phyloP scores from a whole-genome alignment of 2,888 invertebrate genomes.

The Mellilla xanthometata region DNA sequence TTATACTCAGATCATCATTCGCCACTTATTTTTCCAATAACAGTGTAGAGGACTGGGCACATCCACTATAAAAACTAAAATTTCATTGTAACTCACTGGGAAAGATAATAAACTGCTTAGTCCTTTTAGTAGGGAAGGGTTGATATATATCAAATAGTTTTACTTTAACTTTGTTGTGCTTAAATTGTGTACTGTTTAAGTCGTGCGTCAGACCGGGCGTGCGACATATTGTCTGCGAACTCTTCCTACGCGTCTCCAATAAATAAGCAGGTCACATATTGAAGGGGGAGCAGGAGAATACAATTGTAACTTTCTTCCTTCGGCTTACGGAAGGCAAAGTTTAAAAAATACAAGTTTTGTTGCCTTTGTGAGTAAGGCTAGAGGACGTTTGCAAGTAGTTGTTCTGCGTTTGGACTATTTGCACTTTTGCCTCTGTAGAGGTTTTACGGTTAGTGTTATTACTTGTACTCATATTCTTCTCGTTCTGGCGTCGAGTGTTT shows the following conservation, averaged over 20 bases:
- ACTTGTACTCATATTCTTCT: no score
- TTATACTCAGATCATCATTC: no score
- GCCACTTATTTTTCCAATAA: no score
- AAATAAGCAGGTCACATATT: constrained; percentile 83
- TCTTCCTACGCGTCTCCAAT: constrained; percentile 78
- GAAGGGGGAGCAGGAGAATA: constrained; percentile 77
- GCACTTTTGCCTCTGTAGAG: constrained; percentile 4
- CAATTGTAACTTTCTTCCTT: constrained; percentile 80
- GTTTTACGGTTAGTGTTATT: no score
- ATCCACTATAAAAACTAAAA: no score
- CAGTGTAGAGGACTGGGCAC: no score
- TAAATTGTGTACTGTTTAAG: constrained; percentile 73
- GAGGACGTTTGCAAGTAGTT: constrained; percentile 60
- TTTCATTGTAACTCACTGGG: no score
- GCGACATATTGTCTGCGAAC: constrained; percentile 81
- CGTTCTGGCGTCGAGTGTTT: no score
- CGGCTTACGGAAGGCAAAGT: constrained; percentile 74
- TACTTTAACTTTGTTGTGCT: constrained; percentile 63
- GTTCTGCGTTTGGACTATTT: constrained; percentile 31
- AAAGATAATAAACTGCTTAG: no score
- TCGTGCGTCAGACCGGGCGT: constrained; percentile 65
- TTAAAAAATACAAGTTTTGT: constrained; percentile 80
- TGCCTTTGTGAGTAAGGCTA: constrained; percentile 51
- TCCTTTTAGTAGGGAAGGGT: no score
- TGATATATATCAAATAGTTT: constrained; percentile 68